These are phyloP conservation scores for Lordiphosa fenestrarum DNA, from an alignment of 2,888 invertebrate genomes.

Conservation along the genomic window DNA sequence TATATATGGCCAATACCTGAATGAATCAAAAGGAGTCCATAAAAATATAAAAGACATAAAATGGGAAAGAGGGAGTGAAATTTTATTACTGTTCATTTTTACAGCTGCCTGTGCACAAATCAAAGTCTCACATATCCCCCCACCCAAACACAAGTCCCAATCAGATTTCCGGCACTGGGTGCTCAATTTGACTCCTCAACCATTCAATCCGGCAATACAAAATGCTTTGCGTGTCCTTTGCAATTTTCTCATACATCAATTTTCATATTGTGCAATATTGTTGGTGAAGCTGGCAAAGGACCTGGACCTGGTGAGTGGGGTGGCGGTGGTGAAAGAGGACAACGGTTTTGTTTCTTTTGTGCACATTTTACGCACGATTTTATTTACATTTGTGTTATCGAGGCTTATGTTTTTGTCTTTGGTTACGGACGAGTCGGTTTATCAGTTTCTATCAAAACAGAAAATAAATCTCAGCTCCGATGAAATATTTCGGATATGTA, in stretches of 20 bases:
- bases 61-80: conserved; percentile 25
- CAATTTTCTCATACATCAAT: conserved; percentile 69
- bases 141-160: conserved; percentile 12
- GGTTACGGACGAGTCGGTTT: conserved; percentile 22
- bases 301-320: background rate
- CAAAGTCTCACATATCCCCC: conserved; percentile 32
- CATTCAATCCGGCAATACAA: conserved; percentile 33
- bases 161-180: conserved; percentile 14
- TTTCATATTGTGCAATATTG: conserved; percentile 50
- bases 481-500: no score
- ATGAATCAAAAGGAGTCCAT: conserved; percentile 11
- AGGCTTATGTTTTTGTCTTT: conserved; percentile 46
- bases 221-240: conserved; percentile 64
- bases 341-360: conserved; percentile 52
- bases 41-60: conserved; percentile 10
- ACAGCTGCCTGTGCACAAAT: conserved; percentile 52
- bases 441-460: conserved; percentile 59
- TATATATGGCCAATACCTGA: conserved; percentile 23
- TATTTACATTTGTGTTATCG: conserved; percentile 57
- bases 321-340: conserved; percentile 9
- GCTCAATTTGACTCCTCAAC: conserved; percentile 30
- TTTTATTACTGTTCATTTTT: conserved; percentile 56
- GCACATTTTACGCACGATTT: conserved; percentile 70
- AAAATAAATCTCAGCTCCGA: conserved; percentile 37
- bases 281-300: conserved; percentile 1